These are phyloP conservation scores for Pseudomyrmex gracilis DNA, from an alignment of 1,140 invertebrate genomes.

Conservation along the genomic window DNA sequence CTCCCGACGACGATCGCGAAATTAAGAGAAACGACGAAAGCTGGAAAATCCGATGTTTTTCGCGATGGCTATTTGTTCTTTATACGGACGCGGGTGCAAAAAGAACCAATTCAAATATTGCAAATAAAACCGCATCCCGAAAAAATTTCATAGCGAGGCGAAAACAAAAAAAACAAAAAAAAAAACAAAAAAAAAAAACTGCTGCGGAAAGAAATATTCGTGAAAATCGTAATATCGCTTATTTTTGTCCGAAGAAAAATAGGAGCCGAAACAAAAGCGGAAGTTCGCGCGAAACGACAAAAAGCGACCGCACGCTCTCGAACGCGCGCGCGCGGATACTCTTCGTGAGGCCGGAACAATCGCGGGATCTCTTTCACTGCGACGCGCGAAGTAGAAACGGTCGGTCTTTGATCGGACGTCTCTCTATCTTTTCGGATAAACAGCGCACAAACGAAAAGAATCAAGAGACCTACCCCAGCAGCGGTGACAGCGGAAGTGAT, in stretches of 20 bases:
- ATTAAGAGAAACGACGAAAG: not conserved
- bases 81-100: not conserved
- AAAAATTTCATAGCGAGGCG: constrained; percentile 29
- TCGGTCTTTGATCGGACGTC: not conserved
- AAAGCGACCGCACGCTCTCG: constrained; percentile 30
- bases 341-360: constrained; percentile 9
- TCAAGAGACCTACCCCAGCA: not conserved
- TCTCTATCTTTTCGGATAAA: not conserved
- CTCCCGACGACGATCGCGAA: not conserved
- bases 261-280: not conserved
- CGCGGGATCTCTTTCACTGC: constrained; percentile 43
- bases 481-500: not conserved
- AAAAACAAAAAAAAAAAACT: too few relatives aligned
- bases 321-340: too few relatives aligned
- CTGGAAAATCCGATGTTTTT: constrained; percentile 13
- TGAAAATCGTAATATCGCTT: constrained; percentile 5
- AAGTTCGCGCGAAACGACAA: constrained; percentile 32
- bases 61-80: not conserved
- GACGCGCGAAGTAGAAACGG: constrained; percentile 31
- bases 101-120: not conserved
- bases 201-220: not conserved
- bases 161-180: too few relatives aligned
- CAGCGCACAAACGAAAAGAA: not conserved
- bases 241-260: not conserved
- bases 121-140: constrained; percentile 24